A percentile compares a stretch with the other conserved stretches of the same genome.
phyloP scores from a whole-genome alignment of 2,797 vertebrate species.

The Microchirus variegatus region DNA sequence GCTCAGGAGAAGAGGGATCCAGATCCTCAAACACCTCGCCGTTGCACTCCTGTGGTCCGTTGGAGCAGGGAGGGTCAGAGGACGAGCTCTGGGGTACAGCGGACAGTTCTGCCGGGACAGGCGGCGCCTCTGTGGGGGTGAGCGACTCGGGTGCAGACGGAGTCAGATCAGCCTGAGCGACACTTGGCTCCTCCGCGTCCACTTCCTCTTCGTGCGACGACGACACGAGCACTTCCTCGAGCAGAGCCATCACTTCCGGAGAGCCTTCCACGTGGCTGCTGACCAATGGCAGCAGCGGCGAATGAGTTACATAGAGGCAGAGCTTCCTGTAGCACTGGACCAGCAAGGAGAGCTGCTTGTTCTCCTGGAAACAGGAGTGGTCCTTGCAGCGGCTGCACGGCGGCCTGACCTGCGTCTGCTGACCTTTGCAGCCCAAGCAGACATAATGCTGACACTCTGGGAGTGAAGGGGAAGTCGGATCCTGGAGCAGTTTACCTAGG shows the following conservation, averaged over 20 bases:
- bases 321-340: constrained; percentile 96
- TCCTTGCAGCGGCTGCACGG: constrained; percentile 96
- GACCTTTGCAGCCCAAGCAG: constrained; percentile 93
- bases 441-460: constrained; percentile 96
- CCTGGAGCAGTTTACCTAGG: constrained; percentile 93
- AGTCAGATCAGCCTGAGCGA: constrained; percentile 53
- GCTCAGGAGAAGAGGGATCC: constrained; percentile 79
- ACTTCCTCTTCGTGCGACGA: constrained; percentile 80
- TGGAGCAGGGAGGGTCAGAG: constrained; percentile 78
- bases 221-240: constrained; percentile 89
- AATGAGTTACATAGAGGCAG: constrained; percentile 92
- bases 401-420: constrained; percentile 94
- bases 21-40: constrained; percentile 87
- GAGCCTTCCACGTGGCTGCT: constrained; percentile 88
- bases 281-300: constrained; percentile 88
- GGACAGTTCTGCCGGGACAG: constrained; percentile 83
- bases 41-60: constrained; percentile 89
- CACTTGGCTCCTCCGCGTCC: constrained; percentile 58
- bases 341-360: constrained; percentile 92
- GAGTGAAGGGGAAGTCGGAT: constrained; percentile 91
- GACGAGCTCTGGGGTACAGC: constrained; percentile 81
- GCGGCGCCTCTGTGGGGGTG: constrained; percentile 89
- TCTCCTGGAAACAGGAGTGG: constrained; percentile 94
- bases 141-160: constrained; percentile 77
- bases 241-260: constrained; percentile 89